phyloP scores from a whole-genome alignment of 2,888 invertebrate genomes.

The Dysmachus trigonus region DNA sequence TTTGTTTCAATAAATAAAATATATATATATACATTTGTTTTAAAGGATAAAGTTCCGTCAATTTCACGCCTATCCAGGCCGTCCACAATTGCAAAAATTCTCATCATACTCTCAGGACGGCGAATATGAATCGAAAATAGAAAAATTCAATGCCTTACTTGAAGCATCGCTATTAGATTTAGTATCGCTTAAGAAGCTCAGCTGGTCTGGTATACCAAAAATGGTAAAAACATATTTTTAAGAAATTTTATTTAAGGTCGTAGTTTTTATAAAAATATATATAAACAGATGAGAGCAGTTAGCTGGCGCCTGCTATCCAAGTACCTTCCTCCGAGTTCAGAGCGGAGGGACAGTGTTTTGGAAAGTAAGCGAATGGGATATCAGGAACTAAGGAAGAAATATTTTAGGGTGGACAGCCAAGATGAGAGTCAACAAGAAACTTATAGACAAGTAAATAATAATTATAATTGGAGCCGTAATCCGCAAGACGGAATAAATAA shows the following conservation, averaged over 20 bases:
- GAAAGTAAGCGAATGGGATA: slow-evolving; percentile 95
- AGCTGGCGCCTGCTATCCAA: slow-evolving; percentile 79
- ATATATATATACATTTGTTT: no score
- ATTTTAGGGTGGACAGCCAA: slow-evolving; percentile 87
- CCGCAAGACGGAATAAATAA: neutral
- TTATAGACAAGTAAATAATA: slow-evolving; percentile 75
- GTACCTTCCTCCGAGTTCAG: slow-evolving; percentile 91
- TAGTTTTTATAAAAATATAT: neutral
- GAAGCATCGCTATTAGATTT: slow-evolving; percentile 81
- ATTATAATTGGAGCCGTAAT: neutral
- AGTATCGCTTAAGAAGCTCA: slow-evolving; percentile 85
- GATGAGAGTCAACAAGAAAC: slow-evolving; percentile 90
- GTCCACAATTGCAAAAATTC: slow-evolving; percentile 74
- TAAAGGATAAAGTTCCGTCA: slow-evolving; percentile 58
- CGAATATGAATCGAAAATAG: slow-evolving; percentile 82
- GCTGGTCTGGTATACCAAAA: slow-evolving; percentile 97
- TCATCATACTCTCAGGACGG: slow-evolving; percentile 71
- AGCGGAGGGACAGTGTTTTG: slow-evolving; percentile 85
- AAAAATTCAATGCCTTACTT: slow-evolving; percentile 83
- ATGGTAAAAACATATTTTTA: slow-evolving; percentile 69
- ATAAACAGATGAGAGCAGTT: slow-evolving; percentile 68
- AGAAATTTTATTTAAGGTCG: neutral
- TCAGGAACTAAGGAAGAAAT: slow-evolving; percentile 93
- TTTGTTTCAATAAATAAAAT: neutral
- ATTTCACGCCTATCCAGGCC: slow-evolving; percentile 72